A percentile compares a stretch with the other conserved stretches of the same genome.
phyloP scores from a whole-genome alignment of 2,113 vertebrate species.

The Herpetotheres cachinnans region DNA sequence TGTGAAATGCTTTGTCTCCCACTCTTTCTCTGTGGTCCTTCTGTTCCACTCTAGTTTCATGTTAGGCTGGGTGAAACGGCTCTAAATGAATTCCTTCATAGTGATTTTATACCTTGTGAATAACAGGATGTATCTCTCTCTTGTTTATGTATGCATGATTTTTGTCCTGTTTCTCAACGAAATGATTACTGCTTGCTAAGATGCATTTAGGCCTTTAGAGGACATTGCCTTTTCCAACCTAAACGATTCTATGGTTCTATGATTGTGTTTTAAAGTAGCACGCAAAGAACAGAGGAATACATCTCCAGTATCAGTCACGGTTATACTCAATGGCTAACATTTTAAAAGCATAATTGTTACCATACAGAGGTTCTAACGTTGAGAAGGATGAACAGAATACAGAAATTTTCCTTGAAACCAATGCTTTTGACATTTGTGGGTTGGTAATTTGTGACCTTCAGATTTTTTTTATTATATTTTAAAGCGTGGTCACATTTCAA shows the following conservation, averaged over 20 bases:
- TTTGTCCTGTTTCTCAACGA: not conserved
- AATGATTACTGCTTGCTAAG: constrained; percentile 1
- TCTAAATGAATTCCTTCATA: not conserved
- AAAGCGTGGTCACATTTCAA: not conserved
- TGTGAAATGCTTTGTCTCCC: constrained; percentile 20
- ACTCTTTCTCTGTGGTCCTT: constrained; percentile 4
- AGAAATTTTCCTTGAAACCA: not conserved
- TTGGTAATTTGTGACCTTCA: not conserved
- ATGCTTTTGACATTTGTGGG: not conserved
- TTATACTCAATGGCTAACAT: not conserved
- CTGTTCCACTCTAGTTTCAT: not conserved
- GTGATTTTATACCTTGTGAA: not conserved
- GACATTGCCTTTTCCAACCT: not conserved
- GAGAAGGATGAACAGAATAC: not conserved
- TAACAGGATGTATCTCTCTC: not conserved
- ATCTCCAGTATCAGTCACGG: not conserved
- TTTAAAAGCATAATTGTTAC: not conserved
- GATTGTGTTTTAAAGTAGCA: not conserved
- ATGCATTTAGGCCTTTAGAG: not conserved
- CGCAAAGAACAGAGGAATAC: not conserved
- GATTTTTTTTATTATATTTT: not conserved
- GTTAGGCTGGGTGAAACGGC: not conserved
- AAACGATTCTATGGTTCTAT: not conserved
- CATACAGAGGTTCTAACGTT: not conserved
- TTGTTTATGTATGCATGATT: not conserved